Evolutionary conservation across 1,140 invertebrate species (phyloP).

Genomic region (Psilanteris sp.): DNA sequence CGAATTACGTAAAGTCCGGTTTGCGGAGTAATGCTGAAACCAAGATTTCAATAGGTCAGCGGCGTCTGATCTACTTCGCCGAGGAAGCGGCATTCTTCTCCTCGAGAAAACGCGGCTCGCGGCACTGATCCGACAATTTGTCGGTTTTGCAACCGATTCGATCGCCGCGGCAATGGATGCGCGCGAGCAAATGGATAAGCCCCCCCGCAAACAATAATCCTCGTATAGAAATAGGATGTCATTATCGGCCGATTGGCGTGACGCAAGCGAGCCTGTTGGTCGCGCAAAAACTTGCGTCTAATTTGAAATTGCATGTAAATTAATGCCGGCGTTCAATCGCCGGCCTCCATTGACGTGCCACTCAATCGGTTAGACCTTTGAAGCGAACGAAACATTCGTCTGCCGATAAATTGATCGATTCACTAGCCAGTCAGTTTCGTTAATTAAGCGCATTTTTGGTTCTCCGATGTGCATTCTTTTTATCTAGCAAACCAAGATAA

Average conservation of each 20-base stretch:
- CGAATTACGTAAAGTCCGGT: conserved; percentile 56
- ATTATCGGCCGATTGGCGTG: conserved; percentile 35
- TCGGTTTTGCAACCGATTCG: conserved; percentile 44
- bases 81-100: conserved; percentile 44
- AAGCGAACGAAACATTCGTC: conserved; percentile 16
- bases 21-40: conserved; percentile 25
- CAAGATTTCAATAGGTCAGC: conserved; percentile 57
- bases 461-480: too few species aligned
- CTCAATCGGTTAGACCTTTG: conserved; percentile 31
- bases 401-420: conserved; percentile 11
- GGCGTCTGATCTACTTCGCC: conserved; percentile 52
- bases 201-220: too few species aligned
- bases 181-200: too few species aligned
- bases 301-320: conserved; percentile 50
- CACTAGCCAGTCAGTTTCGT: too few species aligned
- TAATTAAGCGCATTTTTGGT: too few species aligned
- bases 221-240: too few species aligned
- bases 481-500: too few species aligned
- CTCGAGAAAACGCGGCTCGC: conserved; percentile 24
- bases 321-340: conserved; percentile 43
- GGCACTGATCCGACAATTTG: conserved; percentile 39
- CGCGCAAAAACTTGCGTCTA: conserved; percentile 12
- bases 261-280: conserved; percentile 16
- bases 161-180: conserved; percentile 23
- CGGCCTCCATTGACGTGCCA: conserved; percentile 9